A percentile compares a stretch with the other conserved stretches of the same genome.
These are phyloP conservation scores for Hybos culiciformis DNA, from an alignment of 2,888 invertebrate species.

Conservation along the genomic window DNA sequence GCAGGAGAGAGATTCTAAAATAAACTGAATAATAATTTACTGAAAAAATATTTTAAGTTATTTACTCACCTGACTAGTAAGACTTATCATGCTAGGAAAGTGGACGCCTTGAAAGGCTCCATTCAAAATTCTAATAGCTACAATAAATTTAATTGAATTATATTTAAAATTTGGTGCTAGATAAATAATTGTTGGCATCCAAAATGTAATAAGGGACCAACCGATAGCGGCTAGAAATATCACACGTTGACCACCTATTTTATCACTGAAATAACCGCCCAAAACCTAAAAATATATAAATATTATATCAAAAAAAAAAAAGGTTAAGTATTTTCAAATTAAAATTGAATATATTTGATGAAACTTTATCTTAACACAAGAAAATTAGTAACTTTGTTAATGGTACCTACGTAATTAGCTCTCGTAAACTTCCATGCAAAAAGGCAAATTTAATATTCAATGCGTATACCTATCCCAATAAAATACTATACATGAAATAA, in stretches of 20 bases:
- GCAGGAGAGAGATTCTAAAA: conserved; percentile 42
- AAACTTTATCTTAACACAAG: too few relatives aligned
- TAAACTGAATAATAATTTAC: neutral
- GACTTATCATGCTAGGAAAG: conserved; percentile 54
- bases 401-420: too few relatives aligned
- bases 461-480: too few relatives aligned
- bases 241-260: conserved; percentile 50
- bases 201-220: conserved; percentile 42
- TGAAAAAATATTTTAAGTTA: neutral
- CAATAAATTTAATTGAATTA: conserved; percentile 41
- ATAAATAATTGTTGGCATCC: conserved; percentile 42
- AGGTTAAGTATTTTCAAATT: too few relatives aligned
- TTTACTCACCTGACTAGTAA: conserved; percentile 41
- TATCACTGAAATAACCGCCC: conserved; percentile 44
- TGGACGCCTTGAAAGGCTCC: conserved; percentile 55
- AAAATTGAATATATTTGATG: too few relatives aligned
- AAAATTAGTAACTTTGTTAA: too few relatives aligned
- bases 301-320: too few relatives aligned
- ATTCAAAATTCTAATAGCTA: conserved; percentile 45
- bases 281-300: conserved; percentile 24
- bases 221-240: conserved; percentile 46
- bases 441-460: too few relatives aligned
- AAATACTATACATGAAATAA: too few relatives aligned
- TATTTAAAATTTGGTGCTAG: conserved; percentile 26
- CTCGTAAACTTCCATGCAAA: too few relatives aligned